A percentile compares a stretch with the other conserved stretches of the same genome.
Evolutionary conservation across 2,113 vertebrate genomes (phyloP).

Genomic region (Chlorodrepanis virens): DNA sequence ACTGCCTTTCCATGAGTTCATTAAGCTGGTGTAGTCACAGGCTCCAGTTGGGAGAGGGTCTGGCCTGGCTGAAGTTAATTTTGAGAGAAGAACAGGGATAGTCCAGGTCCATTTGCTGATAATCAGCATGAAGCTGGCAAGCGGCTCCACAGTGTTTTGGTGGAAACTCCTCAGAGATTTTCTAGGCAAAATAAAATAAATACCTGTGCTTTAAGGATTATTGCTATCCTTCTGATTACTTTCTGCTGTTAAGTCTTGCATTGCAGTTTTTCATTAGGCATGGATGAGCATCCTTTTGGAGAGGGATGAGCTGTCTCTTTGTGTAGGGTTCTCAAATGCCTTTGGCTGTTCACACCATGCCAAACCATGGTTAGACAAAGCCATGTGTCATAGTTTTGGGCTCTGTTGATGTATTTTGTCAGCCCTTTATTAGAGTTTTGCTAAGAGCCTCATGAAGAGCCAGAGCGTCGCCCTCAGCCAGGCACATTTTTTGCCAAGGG

Average conservation of each 20-base stretch:
- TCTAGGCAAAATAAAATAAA: background rate
- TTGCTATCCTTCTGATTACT: background rate
- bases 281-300: background rate
- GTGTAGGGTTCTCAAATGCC: fast-evolving
- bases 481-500: fast-evolving
- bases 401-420: background rate
- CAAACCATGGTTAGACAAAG: background rate
- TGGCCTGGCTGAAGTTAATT: background rate
- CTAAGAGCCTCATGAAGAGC: background rate
- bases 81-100: background rate
- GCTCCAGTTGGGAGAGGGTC: background rate
- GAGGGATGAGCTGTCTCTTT: background rate
- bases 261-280: background rate
- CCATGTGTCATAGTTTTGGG: fast-evolving
- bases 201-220: background rate
- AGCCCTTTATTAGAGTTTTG: background rate
- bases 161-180: background rate
- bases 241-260: background rate
- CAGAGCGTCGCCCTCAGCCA: background rate
- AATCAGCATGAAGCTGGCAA: background rate
- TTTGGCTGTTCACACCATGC: fast-evolving
- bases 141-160: fast-evolving
- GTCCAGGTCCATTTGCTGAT: background rate
- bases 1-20: background rate
- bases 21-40: background rate